Conservation (phyloP, 2,797 vertebrate species). For the Tragopan temminckii region DNA sequence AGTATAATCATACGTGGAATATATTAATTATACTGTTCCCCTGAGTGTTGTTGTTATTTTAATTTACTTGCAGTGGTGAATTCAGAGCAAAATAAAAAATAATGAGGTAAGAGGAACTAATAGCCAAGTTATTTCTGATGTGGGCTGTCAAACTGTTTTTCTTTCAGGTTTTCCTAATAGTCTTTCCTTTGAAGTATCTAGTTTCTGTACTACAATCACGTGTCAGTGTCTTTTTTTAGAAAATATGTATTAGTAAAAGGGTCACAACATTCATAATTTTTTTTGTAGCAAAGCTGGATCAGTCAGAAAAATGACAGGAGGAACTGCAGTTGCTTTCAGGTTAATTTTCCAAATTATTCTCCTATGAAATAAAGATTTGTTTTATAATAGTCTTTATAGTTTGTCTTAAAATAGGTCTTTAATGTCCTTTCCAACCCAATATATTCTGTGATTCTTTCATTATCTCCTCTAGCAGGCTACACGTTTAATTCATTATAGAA, state of each 20-base stretch:
- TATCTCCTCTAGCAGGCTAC: neutral
- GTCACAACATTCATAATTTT: slow-evolving; percentile 52
- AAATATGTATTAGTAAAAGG: slow-evolving; percentile 48
- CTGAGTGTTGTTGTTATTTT: neutral
- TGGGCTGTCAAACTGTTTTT: neutral
- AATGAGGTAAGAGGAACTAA: neutral
- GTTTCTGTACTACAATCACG: slow-evolving; percentile 43
- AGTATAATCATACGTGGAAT: neutral
- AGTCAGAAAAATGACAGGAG: slow-evolving; percentile 53
- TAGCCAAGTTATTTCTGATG: slow-evolving; percentile 40
- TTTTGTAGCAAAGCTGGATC: slow-evolving; percentile 59
- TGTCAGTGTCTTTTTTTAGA: slow-evolving; percentile 60
- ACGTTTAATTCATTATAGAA: neutral
- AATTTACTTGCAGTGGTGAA: slow-evolving; percentile 10
- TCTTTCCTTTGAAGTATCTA: slow-evolving; percentile 37
- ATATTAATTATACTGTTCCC: neutral
- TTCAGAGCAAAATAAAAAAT: slow-evolving; percentile 37
- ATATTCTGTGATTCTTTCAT: neutral
- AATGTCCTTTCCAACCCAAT: neutral
- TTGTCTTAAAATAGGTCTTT: neutral
- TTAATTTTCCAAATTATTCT: slow-evolving; percentile 39
- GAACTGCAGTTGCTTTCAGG: slow-evolving; percentile 16
- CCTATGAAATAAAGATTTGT: neutral
- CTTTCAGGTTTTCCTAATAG: slow-evolving; percentile 36
- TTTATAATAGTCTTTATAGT: neutral